A percentile compares a stretch with the other conserved stretches of the same genome.
These are phyloP conservation scores for Neodiprion pinetum DNA, from an alignment of 1,140 invertebrate species.

Conservation along the genomic window DNA sequence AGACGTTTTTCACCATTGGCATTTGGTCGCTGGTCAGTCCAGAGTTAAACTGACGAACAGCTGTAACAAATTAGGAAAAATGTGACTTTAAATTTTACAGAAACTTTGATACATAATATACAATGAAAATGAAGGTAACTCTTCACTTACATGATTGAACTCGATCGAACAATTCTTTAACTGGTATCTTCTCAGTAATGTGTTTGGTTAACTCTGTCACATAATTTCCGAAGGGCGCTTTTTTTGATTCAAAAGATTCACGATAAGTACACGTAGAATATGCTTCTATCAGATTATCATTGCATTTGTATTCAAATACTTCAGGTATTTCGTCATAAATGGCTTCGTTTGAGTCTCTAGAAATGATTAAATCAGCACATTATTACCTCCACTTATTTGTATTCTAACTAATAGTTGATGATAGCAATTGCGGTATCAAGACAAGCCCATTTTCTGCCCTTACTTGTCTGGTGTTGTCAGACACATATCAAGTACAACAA, in stretches of 20 bases:
- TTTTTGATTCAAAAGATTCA: conserved; percentile 46
- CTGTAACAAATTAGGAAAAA: no score
- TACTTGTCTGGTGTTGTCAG: conserved; percentile 48
- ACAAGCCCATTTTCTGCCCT: neutral
- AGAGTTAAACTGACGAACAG: no score
- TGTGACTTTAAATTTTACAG: no score
- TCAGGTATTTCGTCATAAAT: conserved; percentile 47
- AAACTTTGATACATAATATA: no score
- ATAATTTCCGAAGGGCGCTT: conserved; percentile 45
- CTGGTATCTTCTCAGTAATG: conserved; percentile 43
- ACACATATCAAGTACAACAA: conserved; percentile 54
- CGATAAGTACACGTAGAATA: conserved; percentile 51
- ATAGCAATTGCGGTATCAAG: neutral
- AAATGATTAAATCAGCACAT: conserved; percentile 19
- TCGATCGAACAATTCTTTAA: conserved; percentile 47
- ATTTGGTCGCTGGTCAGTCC: no score
- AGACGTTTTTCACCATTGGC: no score
- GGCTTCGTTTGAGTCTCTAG: conserved; percentile 46
- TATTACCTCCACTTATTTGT: neutral
- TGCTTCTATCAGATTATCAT: conserved; percentile 49
- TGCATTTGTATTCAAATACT: conserved; percentile 47
- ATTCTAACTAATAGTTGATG: neutral
- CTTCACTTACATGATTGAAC: no score
- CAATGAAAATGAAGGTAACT: no score
- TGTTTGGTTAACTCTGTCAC: conserved; percentile 47